Conservation (phyloP, 2,888 invertebrate species). For the Caenorhabditis sp. region DNA sequence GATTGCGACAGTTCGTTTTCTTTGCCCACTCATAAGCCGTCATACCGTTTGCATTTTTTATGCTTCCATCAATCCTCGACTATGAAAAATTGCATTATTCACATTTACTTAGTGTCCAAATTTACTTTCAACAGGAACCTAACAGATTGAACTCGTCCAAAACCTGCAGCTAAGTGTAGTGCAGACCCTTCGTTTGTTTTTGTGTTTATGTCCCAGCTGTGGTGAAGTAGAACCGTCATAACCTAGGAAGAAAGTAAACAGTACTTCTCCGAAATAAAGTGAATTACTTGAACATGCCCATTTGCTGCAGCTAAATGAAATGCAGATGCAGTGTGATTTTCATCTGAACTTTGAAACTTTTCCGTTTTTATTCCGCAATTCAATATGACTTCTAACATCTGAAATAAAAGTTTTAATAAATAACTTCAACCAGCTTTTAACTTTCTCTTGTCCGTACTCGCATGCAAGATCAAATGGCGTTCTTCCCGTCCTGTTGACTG, state of each 20-base stretch:
- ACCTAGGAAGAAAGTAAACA: constrained; percentile 35
- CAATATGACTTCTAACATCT: constrained; percentile 61
- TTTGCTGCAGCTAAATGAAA: constrained; percentile 74
- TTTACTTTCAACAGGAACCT: constrained; percentile 78
- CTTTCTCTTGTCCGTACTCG: constrained; percentile 80
- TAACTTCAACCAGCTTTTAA: constrained; percentile 11
- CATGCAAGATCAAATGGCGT: constrained; percentile 81
- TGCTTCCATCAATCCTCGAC: constrained; percentile 81
- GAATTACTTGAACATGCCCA: constrained; percentile 71
- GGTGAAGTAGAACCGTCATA: constrained; percentile 80
- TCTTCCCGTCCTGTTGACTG: constrained; percentile 80
- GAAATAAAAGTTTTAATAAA: neutral
- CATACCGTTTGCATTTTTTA: constrained; percentile 80
- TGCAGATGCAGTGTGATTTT: constrained; percentile 60
- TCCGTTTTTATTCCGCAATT: constrained; percentile 28
- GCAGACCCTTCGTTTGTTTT: constrained; percentile 80
- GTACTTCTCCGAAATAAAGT: neutral
- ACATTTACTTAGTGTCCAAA: neutral
- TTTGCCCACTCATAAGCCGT: constrained; percentile 81
- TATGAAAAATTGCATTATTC: constrained; percentile 67
- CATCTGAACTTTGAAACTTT: constrained; percentile 29
- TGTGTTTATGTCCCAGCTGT: constrained; percentile 81
- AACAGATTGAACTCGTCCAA: constrained; percentile 81
- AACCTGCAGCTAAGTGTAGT: constrained; percentile 81
- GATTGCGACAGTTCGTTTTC: constrained; percentile 79